phyloP scores from a whole-genome alignment of 1,140 invertebrate genomes.

The Agrypnia vestita region DNA sequence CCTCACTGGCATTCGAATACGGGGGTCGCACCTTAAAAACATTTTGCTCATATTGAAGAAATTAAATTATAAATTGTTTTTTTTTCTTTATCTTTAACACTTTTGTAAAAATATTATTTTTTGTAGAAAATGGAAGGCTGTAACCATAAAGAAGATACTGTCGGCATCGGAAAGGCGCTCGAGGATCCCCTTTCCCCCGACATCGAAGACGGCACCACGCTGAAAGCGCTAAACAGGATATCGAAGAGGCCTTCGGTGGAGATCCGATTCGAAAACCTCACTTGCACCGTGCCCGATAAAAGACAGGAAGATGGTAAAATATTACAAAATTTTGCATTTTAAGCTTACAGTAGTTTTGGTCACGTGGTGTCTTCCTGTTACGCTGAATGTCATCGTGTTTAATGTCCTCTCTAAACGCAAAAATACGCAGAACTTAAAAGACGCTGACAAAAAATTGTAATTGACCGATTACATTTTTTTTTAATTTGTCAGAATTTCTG shows the following conservation, averaged over 20 bases:
- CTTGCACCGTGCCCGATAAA: conserved; percentile 72
- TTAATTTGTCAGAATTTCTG: too few relatives aligned
- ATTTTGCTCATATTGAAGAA: too few relatives aligned
- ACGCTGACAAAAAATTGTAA: too few relatives aligned
- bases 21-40: too few relatives aligned
- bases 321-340: background rate
- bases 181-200: background rate
- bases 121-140: conserved; percentile 8
- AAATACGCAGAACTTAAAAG: too few relatives aligned
- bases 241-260: conserved; percentile 74
- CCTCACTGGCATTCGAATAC: too few relatives aligned
- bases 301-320: conserved; percentile 1
- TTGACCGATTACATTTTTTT: too few relatives aligned
- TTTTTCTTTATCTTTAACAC: too few relatives aligned
- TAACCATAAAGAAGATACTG: background rate
- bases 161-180: background rate
- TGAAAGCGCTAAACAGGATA: conserved; percentile 70
- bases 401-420: too few relatives aligned
- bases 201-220: conserved; percentile 67
- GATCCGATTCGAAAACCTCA: conserved; percentile 79
- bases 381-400: too few relatives aligned
- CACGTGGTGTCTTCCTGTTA: background rate
- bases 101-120: background rate
- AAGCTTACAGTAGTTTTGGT: background rate
- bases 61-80: too few relatives aligned